Evolutionary conservation across 2,888 invertebrate genomes (phyloP).

Genomic region (Chrysopilus asiliformis): DNA sequence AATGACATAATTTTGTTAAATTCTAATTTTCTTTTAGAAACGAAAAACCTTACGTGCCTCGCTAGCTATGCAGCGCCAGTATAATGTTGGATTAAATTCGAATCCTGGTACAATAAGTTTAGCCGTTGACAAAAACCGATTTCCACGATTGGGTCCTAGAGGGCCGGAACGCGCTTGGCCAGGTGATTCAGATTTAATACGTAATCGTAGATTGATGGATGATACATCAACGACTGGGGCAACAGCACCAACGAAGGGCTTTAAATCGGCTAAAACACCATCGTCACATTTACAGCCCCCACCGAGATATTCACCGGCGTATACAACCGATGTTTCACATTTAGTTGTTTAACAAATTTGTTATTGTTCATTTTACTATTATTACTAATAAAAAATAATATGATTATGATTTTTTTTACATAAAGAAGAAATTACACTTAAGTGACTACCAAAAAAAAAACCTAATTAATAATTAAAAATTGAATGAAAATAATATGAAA

Average conservation of each 20-base stretch:
- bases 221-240: conserved; percentile 19
- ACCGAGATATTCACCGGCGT: conserved; percentile 57
- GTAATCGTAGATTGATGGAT: conserved; percentile 49
- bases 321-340: conserved; percentile 69
- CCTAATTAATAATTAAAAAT: too few species aligned
- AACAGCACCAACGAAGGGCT: conserved; percentile 5
- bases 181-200: conserved; percentile 44
- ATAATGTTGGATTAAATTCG: conserved; percentile 34
- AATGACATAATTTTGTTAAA: too few species aligned
- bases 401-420: too few species aligned
- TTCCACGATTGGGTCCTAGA: conserved; percentile 35
- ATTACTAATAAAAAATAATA: too few species aligned
- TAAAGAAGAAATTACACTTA: too few species aligned
- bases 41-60: conserved; percentile 73
- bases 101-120: conserved; percentile 69
- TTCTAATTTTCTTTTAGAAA: conserved; percentile 57
- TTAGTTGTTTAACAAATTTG: conserved; percentile 48
- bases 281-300: conserved; percentile 39
- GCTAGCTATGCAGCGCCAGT: conserved; percentile 57
- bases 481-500: too few species aligned
- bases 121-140: conserved; percentile 54
- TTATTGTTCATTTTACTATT: too few species aligned
- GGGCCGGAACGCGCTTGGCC: conserved; percentile 54
- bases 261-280: conserved; percentile 25
- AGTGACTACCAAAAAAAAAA: too few species aligned